Evolutionary conservation across 2,797 vertebrate genomes (phyloP).

Genomic region (Urosaurus nigricauda): DNA sequence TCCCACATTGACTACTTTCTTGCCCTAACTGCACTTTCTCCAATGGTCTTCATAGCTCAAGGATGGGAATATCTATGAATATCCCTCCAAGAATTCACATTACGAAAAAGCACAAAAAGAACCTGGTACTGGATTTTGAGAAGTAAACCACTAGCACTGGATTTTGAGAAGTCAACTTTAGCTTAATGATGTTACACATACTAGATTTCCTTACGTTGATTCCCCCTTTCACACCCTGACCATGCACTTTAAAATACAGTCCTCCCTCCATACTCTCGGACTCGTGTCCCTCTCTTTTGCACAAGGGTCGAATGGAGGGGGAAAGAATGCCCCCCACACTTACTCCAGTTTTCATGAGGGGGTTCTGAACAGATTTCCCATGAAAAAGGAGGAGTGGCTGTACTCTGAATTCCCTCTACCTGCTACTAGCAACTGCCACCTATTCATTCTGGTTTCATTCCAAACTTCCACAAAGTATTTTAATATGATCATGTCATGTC

Average conservation of each 20-base stretch:
- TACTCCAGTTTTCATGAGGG: too few relatives aligned
- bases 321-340: too few relatives aligned
- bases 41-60: background rate
- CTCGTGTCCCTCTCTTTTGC: too few relatives aligned
- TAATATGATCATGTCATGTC: background rate
- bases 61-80: background rate
- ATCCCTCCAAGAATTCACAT: background rate
- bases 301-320: too few relatives aligned
- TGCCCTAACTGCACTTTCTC: background rate
- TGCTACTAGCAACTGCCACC: background rate
- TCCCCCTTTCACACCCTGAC: background rate
- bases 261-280: too few relatives aligned
- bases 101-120: slow-evolving; percentile 24
- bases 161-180: background rate
- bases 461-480: background rate
- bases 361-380: too few relatives aligned
- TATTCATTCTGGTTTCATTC: background rate
- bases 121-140: too few relatives aligned
- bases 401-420: background rate
- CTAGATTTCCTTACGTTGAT: background rate
- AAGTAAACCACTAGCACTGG: slow-evolving; percentile 49
- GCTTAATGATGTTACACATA: slow-evolving; percentile 4
- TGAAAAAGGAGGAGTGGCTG: too few relatives aligned
- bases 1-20: background rate
- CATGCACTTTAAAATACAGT: slow-evolving; percentile 1